Conservation (phyloP, 2,797 vertebrate genomes). For the Sandelia bainsii region DNA sequence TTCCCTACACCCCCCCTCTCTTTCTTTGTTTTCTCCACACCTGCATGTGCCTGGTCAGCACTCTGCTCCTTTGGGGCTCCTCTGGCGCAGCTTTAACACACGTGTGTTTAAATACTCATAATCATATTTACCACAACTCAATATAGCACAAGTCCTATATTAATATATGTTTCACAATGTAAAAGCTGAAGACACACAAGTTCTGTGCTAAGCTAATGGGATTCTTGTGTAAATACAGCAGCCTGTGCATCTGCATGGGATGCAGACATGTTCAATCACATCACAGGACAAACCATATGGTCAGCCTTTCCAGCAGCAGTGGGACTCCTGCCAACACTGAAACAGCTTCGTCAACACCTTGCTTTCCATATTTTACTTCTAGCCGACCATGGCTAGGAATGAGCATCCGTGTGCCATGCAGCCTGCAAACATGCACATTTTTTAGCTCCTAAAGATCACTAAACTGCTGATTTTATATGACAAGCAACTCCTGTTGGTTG, state of each 20-base stretch:
- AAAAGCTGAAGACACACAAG: not conserved
- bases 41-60: constrained; percentile 73
- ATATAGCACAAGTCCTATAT: constrained; percentile 7
- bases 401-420: constrained; percentile 23
- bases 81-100: constrained; percentile 57
- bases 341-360: constrained; percentile 70
- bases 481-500: constrained; percentile 30
- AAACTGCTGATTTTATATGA: constrained; percentile 39
- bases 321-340: constrained; percentile 59
- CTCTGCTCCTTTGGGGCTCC: constrained; percentile 38
- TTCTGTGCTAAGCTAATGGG: not conserved
- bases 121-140: constrained; percentile 57
- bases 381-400: constrained; percentile 21
- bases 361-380: constrained; percentile 61
- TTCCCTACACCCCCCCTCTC: not conserved
- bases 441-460: constrained; percentile 31
- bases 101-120: constrained; percentile 56
- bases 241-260: constrained; percentile 47
- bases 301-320: constrained; percentile 48
- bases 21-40: constrained; percentile 37
- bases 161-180: constrained; percentile 19
- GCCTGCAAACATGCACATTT: constrained; percentile 31
- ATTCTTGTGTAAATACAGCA: constrained; percentile 27
- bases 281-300: constrained; percentile 70
- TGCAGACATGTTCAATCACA: constrained; percentile 65